Base-by-base conservation (phyloP, 2,888 invertebrate genomes). In the Philhelius pedissequus region DNA sequence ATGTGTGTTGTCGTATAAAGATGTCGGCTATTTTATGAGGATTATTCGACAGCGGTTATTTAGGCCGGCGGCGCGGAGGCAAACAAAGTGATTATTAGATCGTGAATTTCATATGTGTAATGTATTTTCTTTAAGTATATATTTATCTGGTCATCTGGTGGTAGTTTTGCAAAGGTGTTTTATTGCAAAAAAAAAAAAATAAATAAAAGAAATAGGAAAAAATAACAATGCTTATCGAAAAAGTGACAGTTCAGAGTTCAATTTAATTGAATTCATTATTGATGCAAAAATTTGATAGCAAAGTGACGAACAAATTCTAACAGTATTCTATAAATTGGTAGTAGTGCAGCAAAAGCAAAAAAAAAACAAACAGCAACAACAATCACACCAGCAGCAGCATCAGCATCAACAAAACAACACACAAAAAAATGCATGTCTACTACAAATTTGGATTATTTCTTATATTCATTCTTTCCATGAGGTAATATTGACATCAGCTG, bases 381-480 rank as follows among this genome's bases (percentile, higher is more conserved):
- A 45, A n/a, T n/a, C n/a, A 20, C 15, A 81, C n/a, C 32, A 50
- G 4, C 27, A 32, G 2, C 40, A 64, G 4, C 66, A 54, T 9
- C 38, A 78, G 2, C 40, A 64, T 7, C 66, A 54, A n/a, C 38
- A 78, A 43, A 66, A 54, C 20, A n/a, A n/a, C n/a, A n/a, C n/a
- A n/a, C 30, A 54, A 0, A n/a, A 64, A 18, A n/a, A 91, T 91
- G 91, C 90, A 90, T 87, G 89, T 90, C 86, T 88, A 90, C 87
- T 90, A 90, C 86, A 91, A 90, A 88, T 89, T 90, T 87, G 91
- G 91, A 89, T 88, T 91, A 88, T 87, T 90, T 84, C 86, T 91
- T 74, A 89, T 91, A 87, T 90, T 90, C 87, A 87, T 91, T 87
- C 88, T 91, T 87, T 90, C 89, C 87, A 87, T 89, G 87, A 91